Evolutionary conservation across 2,888 invertebrate species (phyloP), one percentile per base, ranked within the genome.

Genomic region (Torymus tubicola): DNA sequence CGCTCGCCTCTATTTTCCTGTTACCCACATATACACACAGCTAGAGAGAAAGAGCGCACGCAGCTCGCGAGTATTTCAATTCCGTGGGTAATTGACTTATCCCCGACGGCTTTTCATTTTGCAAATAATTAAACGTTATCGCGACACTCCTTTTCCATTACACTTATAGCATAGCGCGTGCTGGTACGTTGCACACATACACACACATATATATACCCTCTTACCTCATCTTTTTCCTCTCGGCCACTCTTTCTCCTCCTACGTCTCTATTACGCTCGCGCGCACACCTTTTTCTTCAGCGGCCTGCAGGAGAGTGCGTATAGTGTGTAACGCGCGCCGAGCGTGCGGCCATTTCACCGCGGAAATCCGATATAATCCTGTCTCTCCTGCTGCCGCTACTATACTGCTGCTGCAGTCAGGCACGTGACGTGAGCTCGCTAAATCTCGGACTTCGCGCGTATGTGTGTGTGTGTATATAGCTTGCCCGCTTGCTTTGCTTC

Each of bases 111-210:
- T 50, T 13, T 60, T 13, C 13, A 61, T 60, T 72, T n/a, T 8
- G 3, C 12, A 42, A 50, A 71, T 75, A 76, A 80, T 80, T 75
- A 67, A 64, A 80, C 70, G 8, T 80, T 75, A 75, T 80, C 14
- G 18, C 68, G n/a, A n/a, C 52, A 31, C 65, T 65, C 18, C 31
- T 16, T 79, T 57, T 63, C 69, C 79, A 69, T 73, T 79, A 74
- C 5, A 31, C 31, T 21, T 3, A 5, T 31, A 16, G 2, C 10
- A 4, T 24, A 12, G 24, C 67, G 18, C 31, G 0, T 21, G 21
- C 21, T 21, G 21, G 21, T 21, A 21, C 21, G 21, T 2, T 21
- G 21, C 21, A 21, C 21, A 21, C 21, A 21, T 2, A 21, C 21
- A 21, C 21, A 21, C 1, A 21, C 21, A 18, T n/a, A n/a, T n/a